phyloP scores from a whole-genome alignment of 2,888 invertebrate genomes.

The Anthrax anthrax region DNA sequence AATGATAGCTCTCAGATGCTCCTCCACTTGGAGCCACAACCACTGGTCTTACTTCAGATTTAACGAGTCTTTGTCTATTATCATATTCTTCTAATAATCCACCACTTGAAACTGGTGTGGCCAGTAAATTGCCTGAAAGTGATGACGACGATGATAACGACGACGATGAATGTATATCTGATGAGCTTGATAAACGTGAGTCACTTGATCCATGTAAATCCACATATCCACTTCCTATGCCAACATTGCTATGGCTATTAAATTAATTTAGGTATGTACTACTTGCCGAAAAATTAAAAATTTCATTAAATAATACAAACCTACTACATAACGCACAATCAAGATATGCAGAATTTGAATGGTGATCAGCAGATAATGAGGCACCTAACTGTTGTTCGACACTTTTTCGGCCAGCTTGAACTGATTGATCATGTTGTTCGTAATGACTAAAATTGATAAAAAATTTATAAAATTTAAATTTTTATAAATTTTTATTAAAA shows the following conservation, averaged over 20 bases:
- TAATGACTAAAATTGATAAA: slow-evolving; percentile 23
- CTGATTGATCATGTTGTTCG: slow-evolving; percentile 24
- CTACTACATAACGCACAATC: slow-evolving; percentile 7
- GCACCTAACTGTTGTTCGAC: slow-evolving; percentile 15
- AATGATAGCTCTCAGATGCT: slow-evolving; percentile 3
- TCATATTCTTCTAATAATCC: slow-evolving; percentile 13
- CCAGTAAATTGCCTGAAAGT: slow-evolving; percentile 7
- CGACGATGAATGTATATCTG: slow-evolving; percentile 3
- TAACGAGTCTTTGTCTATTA: too few species aligned
- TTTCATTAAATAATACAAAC: neutral
- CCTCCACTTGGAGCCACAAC: slow-evolving; percentile 7
- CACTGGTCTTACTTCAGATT: slow-evolving; percentile 14
- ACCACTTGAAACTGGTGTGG: slow-evolving; percentile 15
- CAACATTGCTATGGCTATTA: neutral
- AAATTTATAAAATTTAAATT: too few species aligned
- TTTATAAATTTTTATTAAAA: too few species aligned
- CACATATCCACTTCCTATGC: slow-evolving; percentile 11
- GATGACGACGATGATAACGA: too few species aligned
- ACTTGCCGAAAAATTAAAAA: neutral
- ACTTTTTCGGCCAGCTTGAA: slow-evolving; percentile 25
- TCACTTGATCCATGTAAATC: slow-evolving; percentile 4
- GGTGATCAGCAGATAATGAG: slow-evolving; percentile 15
- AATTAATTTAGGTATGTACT: neutral
- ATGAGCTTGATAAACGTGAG: neutral
- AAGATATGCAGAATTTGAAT: slow-evolving; percentile 12